These are phyloP conservation scores for Ophiodon elongatus DNA, from an alignment of 2,113 vertebrate species.

Conservation along the genomic window DNA sequence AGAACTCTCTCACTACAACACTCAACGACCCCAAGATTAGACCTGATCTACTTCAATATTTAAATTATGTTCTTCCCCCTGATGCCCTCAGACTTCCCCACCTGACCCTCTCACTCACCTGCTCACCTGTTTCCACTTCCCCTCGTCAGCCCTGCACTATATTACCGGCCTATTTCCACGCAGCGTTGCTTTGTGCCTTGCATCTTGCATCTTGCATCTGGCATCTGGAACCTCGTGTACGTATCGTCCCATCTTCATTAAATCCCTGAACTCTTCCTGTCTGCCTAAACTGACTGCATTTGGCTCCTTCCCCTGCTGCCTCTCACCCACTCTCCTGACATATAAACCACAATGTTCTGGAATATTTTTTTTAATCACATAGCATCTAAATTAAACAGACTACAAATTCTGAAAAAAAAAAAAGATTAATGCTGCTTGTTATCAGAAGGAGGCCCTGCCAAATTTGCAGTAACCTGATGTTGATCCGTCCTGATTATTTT, in stretches of 20 bases:
- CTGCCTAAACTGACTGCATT: neutral
- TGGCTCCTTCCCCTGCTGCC: neutral
- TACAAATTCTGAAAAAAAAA: neutral
- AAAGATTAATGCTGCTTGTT: neutral
- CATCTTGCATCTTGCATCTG: neutral
- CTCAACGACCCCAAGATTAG: no score
- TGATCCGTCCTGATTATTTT: neutral
- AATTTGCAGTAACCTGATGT: neutral
- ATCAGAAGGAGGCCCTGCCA: neutral
- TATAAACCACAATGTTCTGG: neutral
- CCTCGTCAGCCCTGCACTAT: neutral
- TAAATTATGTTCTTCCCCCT: neutral
- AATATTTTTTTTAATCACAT: neutral
- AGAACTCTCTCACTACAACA: no score
- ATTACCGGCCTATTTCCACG: neutral
- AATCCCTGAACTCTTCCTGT: neutral
- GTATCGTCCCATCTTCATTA: neutral
- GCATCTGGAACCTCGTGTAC: no score
- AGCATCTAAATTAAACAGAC: neutral
- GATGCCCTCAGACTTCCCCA: neutral
- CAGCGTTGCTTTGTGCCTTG: neutral
- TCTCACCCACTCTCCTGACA: neutral
- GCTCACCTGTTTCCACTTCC: no score
- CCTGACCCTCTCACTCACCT: neutral
- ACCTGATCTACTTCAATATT: neutral